These are phyloP conservation scores for Paragorgia papillata DNA, from an alignment of 92 coral and sea anemone species.

Conservation along the genomic window DNA sequence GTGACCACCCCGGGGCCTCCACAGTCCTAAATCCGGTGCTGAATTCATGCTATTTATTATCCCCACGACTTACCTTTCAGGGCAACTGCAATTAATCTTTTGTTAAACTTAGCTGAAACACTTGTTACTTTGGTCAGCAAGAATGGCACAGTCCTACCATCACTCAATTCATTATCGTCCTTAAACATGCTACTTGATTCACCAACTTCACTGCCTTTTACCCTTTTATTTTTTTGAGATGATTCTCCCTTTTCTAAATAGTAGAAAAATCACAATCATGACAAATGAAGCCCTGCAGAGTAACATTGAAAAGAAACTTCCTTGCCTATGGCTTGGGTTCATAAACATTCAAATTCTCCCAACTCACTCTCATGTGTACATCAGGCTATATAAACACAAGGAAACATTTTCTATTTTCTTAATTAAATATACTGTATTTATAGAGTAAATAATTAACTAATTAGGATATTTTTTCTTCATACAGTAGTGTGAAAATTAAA, in stretches of 20 bases:
- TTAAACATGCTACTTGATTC: slow-evolving; percentile 9
- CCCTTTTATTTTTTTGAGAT: slow-evolving; percentile 66
- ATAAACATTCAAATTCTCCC: no score
- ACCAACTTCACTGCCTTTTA: slow-evolving; percentile 41
- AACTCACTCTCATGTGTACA: no score
- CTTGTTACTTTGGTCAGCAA: slow-evolving; percentile 87
- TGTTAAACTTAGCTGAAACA: slow-evolving; percentile 70
- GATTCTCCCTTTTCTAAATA: slow-evolving; percentile 37
- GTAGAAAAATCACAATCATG: background rate
- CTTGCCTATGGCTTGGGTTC: no score
- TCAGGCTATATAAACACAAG: no score
- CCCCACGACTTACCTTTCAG: slow-evolving; percentile 67
- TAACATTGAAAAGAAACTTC: background rate
- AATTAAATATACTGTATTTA: no score
- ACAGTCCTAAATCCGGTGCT: no score
- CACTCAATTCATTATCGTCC: background rate
- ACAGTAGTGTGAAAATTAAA: no score
- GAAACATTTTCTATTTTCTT: no score
- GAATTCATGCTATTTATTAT: no score
- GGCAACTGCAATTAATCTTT: slow-evolving; percentile 68
- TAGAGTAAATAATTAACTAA: no score
- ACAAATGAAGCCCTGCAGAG: background rate
- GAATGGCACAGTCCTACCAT: slow-evolving; percentile 61
- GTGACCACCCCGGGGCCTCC: no score
- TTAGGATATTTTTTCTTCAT: no score